Percentiles rank a stretch among this genome's conserved stretches.
phyloP scores from a whole-genome alignment of 2,888 invertebrate species.

The Sarcophaga rosellei region DNA sequence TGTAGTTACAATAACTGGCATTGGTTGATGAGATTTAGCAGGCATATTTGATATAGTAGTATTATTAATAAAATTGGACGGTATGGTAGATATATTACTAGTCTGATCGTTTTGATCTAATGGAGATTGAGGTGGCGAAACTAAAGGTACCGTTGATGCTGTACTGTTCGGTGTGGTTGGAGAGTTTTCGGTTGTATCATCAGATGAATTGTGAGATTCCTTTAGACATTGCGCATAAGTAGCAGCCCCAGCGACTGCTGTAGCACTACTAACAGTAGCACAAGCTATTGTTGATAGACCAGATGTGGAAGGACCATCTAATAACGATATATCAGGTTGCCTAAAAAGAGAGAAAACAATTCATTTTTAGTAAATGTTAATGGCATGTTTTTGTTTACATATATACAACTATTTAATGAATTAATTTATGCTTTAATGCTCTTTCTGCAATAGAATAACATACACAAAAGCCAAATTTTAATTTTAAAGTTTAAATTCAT shows the following conservation, averaged over 20 bases:
- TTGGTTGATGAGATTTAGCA: slow-evolving; percentile 70
- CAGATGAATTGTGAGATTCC: slow-evolving; percentile 33
- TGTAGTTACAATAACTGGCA: slow-evolving; percentile 73
- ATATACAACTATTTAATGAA: neutral
- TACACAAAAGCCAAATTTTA: neutral
- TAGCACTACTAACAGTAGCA: slow-evolving; percentile 54
- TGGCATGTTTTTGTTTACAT: neutral
- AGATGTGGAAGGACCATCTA: slow-evolving; percentile 71
- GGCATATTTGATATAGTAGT: slow-evolving; percentile 63
- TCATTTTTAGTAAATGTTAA: neutral
- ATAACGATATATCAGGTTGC: slow-evolving; percentile 65
- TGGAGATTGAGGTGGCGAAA: slow-evolving; percentile 66
- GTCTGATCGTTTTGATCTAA: slow-evolving; percentile 34
- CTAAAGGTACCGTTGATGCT: slow-evolving; percentile 67
- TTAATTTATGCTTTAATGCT: too few relatives aligned
- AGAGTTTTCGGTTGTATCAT: slow-evolving; percentile 45
- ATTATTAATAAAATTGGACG: slow-evolving; percentile 45
- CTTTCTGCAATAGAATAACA: neutral
- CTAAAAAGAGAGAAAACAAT: slow-evolving; percentile 39
- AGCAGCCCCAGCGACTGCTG: slow-evolving; percentile 28
- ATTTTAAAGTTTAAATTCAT: neutral
- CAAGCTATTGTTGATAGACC: slow-evolving; percentile 60
- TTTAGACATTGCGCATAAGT: slow-evolving; percentile 49
- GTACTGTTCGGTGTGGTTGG: slow-evolving; percentile 67
- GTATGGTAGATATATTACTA: slow-evolving; percentile 24